phyloP scores from a whole-genome alignment of 1,140 invertebrate genomes.

The Heliconius himera region DNA sequence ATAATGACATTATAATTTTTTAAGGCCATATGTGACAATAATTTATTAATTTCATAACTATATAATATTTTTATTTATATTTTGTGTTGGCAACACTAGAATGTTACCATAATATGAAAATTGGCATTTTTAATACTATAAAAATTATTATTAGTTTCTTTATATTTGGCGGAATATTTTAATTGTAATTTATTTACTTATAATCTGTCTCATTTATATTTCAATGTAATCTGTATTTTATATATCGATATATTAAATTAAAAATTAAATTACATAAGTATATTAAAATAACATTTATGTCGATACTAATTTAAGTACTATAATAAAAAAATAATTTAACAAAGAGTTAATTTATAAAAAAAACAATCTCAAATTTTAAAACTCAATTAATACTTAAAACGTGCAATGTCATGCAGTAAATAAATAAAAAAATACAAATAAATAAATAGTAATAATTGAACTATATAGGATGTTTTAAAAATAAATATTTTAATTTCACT shows the following conservation, averaged over 20 bases:
- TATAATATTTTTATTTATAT: conserved; percentile 8
- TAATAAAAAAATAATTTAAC: neutral
- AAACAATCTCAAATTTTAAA: neutral
- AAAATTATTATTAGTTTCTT: neutral
- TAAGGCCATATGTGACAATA: conserved; percentile 12
- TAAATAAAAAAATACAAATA: neutral
- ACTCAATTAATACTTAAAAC: neutral
- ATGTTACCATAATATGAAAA: neutral
- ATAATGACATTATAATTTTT: neutral
- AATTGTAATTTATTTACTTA: neutral
- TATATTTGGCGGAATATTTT: conserved; percentile 6
- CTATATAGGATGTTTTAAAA: neutral
- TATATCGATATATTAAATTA: neutral
- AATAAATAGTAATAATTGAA: conserved; percentile 9
- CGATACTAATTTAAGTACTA: neutral
- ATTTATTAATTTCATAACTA: neutral
- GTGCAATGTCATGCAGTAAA: conserved; percentile 1
- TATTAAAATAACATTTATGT: neutral
- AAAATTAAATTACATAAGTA: neutral
- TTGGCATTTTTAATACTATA: neutral
- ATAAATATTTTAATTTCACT: neutral
- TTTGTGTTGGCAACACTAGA: neutral
- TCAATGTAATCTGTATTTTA: neutral
- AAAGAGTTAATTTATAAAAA: conserved; percentile 1
- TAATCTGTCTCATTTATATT: neutral